phyloP scores from a whole-genome alignment of 1,140 invertebrate species.

The Ctenoplectra terminalis region DNA sequence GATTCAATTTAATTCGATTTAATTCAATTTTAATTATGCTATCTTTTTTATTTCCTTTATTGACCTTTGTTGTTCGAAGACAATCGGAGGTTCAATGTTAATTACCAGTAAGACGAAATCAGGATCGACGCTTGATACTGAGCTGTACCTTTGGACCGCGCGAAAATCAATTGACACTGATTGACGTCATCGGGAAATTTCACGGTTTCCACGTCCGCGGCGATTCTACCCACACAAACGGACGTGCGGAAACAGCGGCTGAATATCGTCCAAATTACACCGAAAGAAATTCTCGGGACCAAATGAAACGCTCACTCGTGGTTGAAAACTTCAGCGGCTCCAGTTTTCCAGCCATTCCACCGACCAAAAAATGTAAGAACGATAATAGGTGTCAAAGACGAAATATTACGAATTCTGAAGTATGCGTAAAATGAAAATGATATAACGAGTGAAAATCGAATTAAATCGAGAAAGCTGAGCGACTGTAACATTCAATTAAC shows the following conservation, averaged over 20 bases:
- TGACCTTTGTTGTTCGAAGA: too few relatives aligned
- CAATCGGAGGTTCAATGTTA: not conserved
- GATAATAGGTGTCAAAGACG: not conserved
- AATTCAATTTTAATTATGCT: too few relatives aligned
- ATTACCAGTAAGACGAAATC: not conserved
- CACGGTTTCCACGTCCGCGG: constrained; percentile 1
- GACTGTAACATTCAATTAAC: too few relatives aligned
- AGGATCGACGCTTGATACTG: not conserved
- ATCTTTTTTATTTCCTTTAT: not conserved
- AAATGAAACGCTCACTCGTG: not conserved
- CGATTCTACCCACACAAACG: not conserved
- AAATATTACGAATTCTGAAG: not conserved
- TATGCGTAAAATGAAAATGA: not conserved
- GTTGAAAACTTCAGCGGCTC: not conserved
- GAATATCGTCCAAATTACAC: not conserved
- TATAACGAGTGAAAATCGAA: too few relatives aligned
- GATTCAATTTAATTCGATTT: not conserved
- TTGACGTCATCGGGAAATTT: constrained; percentile 49
- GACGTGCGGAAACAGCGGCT: too few relatives aligned
- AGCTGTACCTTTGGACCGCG: not conserved
- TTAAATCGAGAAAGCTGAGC: too few relatives aligned
- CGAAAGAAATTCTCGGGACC: not conserved
- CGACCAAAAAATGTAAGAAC: too few relatives aligned
- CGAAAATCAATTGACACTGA: constrained; percentile 31
- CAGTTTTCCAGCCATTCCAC: not conserved